These are phyloP conservation scores for Oryctolagus cuniculus DNA, from an alignment of 2,113 vertebrate species.

Conservation along the genomic window DNA sequence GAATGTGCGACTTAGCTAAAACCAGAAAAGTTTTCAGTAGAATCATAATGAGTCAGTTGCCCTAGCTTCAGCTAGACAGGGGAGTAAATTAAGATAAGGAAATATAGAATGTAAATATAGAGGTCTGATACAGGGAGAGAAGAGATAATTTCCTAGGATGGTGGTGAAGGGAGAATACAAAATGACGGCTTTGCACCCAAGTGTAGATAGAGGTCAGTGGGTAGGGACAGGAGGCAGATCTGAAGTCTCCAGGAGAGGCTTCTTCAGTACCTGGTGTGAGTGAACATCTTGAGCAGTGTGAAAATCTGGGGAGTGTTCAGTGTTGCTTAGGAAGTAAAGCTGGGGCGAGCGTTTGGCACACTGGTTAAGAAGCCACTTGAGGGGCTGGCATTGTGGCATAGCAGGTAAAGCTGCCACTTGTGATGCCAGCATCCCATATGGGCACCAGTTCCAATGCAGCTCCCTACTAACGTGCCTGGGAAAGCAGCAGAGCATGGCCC, in stretches of 20 bases:
- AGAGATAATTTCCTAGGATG: background rate
- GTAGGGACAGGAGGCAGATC: background rate
- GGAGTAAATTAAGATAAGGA: slow-evolving; percentile 1
- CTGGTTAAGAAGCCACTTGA: too few species aligned
- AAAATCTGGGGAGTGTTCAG: background rate
- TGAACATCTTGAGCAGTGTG: background rate
- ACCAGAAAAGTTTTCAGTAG: background rate
- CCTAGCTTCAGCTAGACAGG: background rate
- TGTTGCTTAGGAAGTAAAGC: background rate
- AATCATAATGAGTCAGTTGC: background rate
- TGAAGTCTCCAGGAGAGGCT: background rate
- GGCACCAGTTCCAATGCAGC: too few species aligned
- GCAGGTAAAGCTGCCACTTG: too few species aligned
- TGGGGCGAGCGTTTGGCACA: background rate
- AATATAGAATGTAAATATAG: background rate
- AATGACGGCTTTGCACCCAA: background rate
- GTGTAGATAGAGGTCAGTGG: background rate
- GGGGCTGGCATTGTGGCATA: too few species aligned
- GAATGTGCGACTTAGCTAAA: background rate
- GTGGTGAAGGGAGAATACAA: background rate
- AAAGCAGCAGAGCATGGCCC: too few species aligned
- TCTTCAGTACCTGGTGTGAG: background rate
- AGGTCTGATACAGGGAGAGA: background rate
- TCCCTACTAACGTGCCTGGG: too few species aligned
- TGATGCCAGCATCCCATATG: too few species aligned